Conservation (phyloP, 2,888 invertebrate species). For the Nyleta sp. region DNA sequence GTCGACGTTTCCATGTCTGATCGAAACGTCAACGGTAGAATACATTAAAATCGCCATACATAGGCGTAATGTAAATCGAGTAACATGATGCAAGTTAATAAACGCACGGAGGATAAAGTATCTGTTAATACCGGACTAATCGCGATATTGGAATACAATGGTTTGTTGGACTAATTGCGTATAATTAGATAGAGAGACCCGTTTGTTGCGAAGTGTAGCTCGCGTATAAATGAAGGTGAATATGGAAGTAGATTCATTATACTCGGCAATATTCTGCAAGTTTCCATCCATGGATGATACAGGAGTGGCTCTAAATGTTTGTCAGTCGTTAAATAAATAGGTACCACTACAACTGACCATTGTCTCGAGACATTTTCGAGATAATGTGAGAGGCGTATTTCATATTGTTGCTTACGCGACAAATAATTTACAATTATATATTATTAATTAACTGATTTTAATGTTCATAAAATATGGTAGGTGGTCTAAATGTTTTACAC, state of each 20-base stretch:
- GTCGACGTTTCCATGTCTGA: too few species aligned
- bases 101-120: too few species aligned
- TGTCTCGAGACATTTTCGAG: background rate
- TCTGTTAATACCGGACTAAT: background rate
- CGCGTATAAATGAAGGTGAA: constrained; percentile 11
- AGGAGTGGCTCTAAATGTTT: background rate
- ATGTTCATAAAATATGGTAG: too few species aligned
- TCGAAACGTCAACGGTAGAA: too few species aligned
- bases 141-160: background rate
- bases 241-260: constrained; percentile 11
- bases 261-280: background rate
- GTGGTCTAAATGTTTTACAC: too few species aligned
- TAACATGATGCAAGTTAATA: too few species aligned
- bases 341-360: background rate
- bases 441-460: too few species aligned
- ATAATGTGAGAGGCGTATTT: too few species aligned
- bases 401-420: too few species aligned
- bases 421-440: too few species aligned
- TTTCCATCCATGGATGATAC: constrained; percentile 7
- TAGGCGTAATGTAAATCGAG: too few species aligned
- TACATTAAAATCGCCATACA: too few species aligned
- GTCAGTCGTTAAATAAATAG: constrained; percentile 5
- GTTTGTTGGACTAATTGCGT: background rate
- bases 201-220: background rate
- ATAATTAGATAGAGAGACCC: constrained; percentile 2